Base-by-base conservation (phyloP, 2,113 vertebrate genomes). In the Leptodactylus fuscus region DNA sequence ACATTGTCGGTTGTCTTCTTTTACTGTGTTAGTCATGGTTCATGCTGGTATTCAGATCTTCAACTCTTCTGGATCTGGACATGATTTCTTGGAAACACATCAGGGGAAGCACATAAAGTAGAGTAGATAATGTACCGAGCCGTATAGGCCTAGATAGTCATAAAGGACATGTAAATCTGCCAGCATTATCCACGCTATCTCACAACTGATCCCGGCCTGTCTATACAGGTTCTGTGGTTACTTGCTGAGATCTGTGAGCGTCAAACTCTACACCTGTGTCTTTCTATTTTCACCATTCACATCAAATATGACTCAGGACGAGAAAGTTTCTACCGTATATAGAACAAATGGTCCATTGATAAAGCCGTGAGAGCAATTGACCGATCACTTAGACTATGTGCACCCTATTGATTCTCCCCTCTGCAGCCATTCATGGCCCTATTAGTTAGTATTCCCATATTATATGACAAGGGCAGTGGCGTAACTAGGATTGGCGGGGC, bases 221-320 rank as follows among this genome's bases (percentile, higher is more conserved):
- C 83, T 65, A 20, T 53, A 53, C 83, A 85, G 41, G 83, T 22
- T 60, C 73, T 41, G 58, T n/a, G 71, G 36, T 74, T 65, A 18
- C 65, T 73, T 24, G 34, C 69, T 10, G 51, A 32, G 51, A 62
- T 32, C 51, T 46, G 49, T 78, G 44, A 69, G 60, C n/a, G 29
- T 85, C 53, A 60, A 29, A 32, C 44, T 76, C 24, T 76, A 76
- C 73, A 29, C 44, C 44, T 76, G 73, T 76, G 73, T 16, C 73
- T 76, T 76, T 51, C 24, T 69, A 76, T 16, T 49, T 48, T 75
- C 29, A 16, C 5, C 41, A 29, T 4, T 75, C 41, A 8, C 22
- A 27, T 44, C 36, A 48, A 46, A 27, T 18, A 48, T 27, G 73
- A 32, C 73, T 32, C 73, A 49, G 44, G 15, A 29, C 1, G 24